Evolutionary conservation across 2,797 vertebrate species (phyloP).

Genomic region (Gymnothorax javanicus): DNA sequence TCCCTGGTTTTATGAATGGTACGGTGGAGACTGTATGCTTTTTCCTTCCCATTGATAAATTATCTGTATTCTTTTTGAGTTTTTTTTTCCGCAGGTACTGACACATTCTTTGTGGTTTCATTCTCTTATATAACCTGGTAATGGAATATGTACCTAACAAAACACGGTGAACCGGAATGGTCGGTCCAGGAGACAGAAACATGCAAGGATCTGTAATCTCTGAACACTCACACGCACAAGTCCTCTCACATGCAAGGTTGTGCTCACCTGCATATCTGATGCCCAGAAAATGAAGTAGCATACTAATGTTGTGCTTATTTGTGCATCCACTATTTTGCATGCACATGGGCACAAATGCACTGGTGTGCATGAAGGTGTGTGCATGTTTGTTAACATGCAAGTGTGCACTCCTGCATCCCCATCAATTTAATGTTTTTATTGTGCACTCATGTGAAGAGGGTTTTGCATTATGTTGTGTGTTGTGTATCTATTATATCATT

Average conservation of each 20-base stretch:
- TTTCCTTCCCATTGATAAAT: constrained; percentile 69
- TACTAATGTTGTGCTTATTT: not conserved
- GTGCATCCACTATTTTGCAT: not conserved
- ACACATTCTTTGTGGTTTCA: constrained; percentile 70
- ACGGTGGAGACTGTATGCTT: constrained; percentile 36
- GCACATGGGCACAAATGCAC: not conserved
- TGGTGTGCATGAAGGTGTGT: not conserved
- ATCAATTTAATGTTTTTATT: too few species aligned
- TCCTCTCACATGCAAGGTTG: constrained; percentile 30
- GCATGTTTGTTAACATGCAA: constrained; percentile 6
- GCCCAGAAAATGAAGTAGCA: not conserved
- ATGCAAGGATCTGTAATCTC: constrained; percentile 54
- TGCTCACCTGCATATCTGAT: not conserved
- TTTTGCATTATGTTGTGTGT: too few species aligned
- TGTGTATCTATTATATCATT: constrained; percentile 39
- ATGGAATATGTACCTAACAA: constrained; percentile 58
- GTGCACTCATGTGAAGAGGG: too few species aligned
- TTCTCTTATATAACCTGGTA: constrained; percentile 68
- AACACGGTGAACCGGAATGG: constrained; percentile 72
- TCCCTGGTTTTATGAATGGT: constrained; percentile 70
- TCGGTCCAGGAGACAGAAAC: constrained; percentile 59
- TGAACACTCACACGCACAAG: constrained; percentile 44
- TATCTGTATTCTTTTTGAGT: constrained; percentile 39
- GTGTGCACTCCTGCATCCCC: not conserved
- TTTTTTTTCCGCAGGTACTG: constrained; percentile 39